phyloP scores from a whole-genome alignment of 1,140 invertebrate genomes.

The Goniozus legneri region DNA sequence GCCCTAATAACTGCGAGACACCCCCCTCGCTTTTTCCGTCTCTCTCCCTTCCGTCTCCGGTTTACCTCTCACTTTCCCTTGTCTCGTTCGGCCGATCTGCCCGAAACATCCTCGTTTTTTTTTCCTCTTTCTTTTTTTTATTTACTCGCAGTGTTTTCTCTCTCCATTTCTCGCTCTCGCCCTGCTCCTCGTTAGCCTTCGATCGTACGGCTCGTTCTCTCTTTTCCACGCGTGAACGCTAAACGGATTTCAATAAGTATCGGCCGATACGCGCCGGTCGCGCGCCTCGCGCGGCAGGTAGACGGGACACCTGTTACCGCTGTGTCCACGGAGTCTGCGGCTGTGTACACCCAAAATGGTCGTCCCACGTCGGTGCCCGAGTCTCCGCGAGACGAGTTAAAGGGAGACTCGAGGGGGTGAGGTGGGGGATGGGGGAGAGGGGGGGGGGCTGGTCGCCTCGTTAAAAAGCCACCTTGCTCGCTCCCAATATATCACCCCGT shows the following conservation, averaged over 20 bases:
- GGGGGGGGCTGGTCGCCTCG: slow-evolving; percentile 22
- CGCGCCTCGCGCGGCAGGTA: slow-evolving; percentile 24
- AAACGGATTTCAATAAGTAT: slow-evolving; percentile 40
- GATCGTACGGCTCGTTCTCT: slow-evolving; percentile 1
- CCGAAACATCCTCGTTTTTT: background rate
- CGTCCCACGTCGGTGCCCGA: too few species aligned
- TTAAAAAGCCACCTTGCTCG: slow-evolving; percentile 34
- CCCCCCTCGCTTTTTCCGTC: background rate
- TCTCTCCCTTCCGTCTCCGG: background rate
- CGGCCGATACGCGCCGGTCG: background rate
- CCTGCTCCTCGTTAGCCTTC: background rate
- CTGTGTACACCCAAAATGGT: too few species aligned
- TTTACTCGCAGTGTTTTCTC: background rate
- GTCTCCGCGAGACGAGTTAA: too few species aligned
- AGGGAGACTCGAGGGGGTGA: slow-evolving; percentile 10
- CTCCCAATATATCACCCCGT: slow-evolving; percentile 44
- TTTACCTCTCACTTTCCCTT: slow-evolving; percentile 2
- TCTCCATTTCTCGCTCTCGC: background rate
- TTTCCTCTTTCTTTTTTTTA: background rate
- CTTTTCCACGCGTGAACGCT: slow-evolving; percentile 10
- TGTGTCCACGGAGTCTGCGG: too few species aligned
- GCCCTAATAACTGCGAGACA: slow-evolving; percentile 25
- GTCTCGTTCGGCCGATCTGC: too few species aligned
- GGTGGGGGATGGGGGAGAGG: slow-evolving; percentile 11
- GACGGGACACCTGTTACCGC: slow-evolving; percentile 44